Conservation (phyloP, 2,888 invertebrate species). For the Sacculina carcini region DNA sequence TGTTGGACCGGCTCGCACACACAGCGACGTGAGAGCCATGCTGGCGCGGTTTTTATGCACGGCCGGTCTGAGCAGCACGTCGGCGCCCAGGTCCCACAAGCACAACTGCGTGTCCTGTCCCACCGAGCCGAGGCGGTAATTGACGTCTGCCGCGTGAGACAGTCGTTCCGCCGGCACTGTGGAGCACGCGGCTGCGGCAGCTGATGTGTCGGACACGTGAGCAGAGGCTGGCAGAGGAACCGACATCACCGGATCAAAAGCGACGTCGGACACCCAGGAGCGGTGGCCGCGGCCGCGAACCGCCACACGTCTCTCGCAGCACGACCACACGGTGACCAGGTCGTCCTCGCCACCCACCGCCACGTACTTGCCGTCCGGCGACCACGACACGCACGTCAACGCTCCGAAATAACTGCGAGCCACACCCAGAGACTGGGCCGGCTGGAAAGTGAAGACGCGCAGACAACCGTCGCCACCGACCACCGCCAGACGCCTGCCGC, state of each 20-base stretch:
- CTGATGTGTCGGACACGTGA: constrained; percentile 15
- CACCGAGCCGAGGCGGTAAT: constrained; percentile 70
- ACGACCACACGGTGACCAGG: constrained; percentile 86
- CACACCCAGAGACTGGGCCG: constrained; percentile 78
- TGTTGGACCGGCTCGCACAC: constrained; percentile 21
- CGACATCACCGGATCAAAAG: constrained; percentile 67
- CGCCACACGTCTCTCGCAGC: constrained; percentile 68
- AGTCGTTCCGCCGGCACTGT: not conserved
- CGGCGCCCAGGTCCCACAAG: constrained; percentile 94
- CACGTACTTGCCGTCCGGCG: constrained; percentile 79
- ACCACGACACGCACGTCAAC: constrained; percentile 90
- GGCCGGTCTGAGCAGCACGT: constrained; percentile 51
- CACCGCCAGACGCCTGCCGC: constrained; percentile 68
- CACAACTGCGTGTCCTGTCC: constrained; percentile 95
- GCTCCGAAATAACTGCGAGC: constrained; percentile 96
- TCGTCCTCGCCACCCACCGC: constrained; percentile 98
- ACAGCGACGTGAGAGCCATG: constrained; percentile 18
- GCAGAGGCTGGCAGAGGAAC: constrained; percentile 27
- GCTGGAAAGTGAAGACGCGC: constrained; percentile 84
- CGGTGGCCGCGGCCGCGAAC: constrained; percentile 94
- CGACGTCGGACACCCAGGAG: constrained; percentile 92
- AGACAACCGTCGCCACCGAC: constrained; percentile 87
- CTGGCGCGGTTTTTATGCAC: constrained; percentile 20
- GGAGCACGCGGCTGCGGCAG: constrained; percentile 17
- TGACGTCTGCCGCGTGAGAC: constrained; percentile 28